Conservation (phyloP, 2,888 invertebrate genomes). For the Rotaria socialis region DNA sequence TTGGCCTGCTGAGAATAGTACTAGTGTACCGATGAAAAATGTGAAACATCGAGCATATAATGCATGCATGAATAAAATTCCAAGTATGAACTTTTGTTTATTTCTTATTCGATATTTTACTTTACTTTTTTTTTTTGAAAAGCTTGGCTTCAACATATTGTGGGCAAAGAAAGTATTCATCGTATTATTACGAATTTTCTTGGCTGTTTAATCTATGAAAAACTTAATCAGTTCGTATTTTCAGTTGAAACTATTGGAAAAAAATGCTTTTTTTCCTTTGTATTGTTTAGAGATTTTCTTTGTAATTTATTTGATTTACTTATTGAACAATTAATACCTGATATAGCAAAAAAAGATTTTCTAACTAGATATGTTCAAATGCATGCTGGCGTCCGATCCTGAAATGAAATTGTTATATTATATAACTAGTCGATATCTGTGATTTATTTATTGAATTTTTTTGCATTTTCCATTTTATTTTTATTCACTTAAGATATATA, state of each 20-base stretch:
- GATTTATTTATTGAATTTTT: neutral
- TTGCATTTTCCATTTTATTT: too few relatives aligned
- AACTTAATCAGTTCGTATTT: conserved; percentile 1
- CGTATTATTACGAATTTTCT: neutral
- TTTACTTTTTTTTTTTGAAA: neutral
- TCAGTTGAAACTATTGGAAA: neutral
- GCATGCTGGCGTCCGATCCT: neutral
- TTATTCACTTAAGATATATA: too few relatives aligned
- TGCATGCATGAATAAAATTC: neutral
- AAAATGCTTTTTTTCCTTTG: neutral
- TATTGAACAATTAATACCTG: conserved; percentile 18
- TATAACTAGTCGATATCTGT: neutral
- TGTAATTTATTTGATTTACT: conserved; percentile 19
- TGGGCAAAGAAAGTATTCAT: neutral
- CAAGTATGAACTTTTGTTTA: neutral
- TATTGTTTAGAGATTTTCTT: conserved; percentile 12
- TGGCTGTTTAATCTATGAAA: neutral
- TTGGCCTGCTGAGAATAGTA: neutral
- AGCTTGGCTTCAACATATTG: neutral
- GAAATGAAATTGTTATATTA: neutral
- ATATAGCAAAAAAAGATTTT: neutral
- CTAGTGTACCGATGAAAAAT: neutral
- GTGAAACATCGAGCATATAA: neutral
- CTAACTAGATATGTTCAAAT: conserved; percentile 1
- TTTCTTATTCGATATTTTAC: too few relatives aligned